Evolutionary conservation across 2,113 vertebrate species (phyloP).

Genomic region (Fregata magnificens): DNA sequence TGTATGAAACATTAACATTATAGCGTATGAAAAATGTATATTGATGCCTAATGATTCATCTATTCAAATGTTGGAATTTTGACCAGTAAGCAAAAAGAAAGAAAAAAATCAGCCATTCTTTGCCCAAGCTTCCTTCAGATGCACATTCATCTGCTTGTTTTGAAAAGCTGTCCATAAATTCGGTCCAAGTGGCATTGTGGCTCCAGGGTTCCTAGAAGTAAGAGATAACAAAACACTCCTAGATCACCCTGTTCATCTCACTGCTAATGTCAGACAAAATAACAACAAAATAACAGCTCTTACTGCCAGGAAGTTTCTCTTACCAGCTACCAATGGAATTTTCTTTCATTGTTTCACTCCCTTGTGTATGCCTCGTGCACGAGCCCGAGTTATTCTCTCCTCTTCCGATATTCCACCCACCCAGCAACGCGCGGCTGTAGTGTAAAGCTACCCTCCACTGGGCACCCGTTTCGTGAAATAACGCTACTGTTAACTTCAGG

Average conservation of each 20-base stretch:
- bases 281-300: slow-evolving; percentile 58
- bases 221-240: slow-evolving; percentile 61
- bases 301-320: slow-evolving; percentile 45
- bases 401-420: background rate
- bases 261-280: slow-evolving; percentile 59
- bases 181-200: slow-evolving; percentile 42
- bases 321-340: slow-evolving; percentile 1
- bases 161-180: slow-evolving; percentile 49
- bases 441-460: background rate
- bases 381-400: background rate
- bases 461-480: background rate
- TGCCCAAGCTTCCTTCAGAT: background rate
- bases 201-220: slow-evolving; percentile 61
- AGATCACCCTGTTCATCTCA: slow-evolving; percentile 50
- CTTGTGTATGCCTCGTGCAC: background rate
- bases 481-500: background rate
- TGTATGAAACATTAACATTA: background rate
- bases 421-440: background rate
- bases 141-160: slow-evolving; percentile 13
- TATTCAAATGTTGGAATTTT: background rate
- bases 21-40: background rate
- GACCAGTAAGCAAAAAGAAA: background rate
- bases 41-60: background rate
- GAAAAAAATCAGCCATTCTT: background rate
- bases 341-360: background rate